Percentiles rank a stretch among this genome's conserved stretches.
Evolutionary conservation across 2,888 invertebrate genomes (phyloP).

Genomic region (Plagodis pulveraria): DNA sequence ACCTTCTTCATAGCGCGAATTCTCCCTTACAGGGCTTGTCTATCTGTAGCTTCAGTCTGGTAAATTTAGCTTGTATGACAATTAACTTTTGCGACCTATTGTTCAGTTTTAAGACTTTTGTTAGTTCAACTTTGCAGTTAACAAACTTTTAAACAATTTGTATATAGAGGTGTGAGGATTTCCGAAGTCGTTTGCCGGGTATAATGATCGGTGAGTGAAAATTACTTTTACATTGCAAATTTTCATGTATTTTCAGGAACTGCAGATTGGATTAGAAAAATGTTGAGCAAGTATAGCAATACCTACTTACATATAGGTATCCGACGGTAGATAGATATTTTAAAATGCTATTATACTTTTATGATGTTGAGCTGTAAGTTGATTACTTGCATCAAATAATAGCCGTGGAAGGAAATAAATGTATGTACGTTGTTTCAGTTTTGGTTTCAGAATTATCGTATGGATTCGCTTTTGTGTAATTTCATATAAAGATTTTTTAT

Average conservation of each 20-base stretch:
- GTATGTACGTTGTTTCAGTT: no score
- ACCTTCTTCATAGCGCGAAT: conserved; percentile 14
- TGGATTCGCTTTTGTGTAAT: no score
- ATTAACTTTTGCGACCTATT: conserved; percentile 38
- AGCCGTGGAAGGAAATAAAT: no score
- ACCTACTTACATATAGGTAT: no score
- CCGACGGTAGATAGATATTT: no score
- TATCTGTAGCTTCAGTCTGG: conserved; percentile 26
- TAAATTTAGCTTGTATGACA: conserved; percentile 30
- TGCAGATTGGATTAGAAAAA: no score
- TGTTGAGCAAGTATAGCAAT: no score
- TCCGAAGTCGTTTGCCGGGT: conserved; percentile 59
- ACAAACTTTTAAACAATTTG: conserved; percentile 68
- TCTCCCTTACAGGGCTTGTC: conserved; percentile 21
- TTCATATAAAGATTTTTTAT: no score
- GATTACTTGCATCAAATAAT: no score
- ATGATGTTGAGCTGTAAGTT: no score
- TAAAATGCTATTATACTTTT: no score
- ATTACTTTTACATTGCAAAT: conserved; percentile 4
- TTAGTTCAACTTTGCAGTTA: conserved; percentile 21
- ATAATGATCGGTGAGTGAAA: conserved; percentile 78
- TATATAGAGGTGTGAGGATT: conserved; percentile 60
- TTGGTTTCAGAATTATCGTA: no score
- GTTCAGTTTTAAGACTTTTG: conserved; percentile 26
- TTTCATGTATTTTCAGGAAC: neutral